Conservation (phyloP, 2,113 vertebrate genomes). For the Passer montanus region DNA sequence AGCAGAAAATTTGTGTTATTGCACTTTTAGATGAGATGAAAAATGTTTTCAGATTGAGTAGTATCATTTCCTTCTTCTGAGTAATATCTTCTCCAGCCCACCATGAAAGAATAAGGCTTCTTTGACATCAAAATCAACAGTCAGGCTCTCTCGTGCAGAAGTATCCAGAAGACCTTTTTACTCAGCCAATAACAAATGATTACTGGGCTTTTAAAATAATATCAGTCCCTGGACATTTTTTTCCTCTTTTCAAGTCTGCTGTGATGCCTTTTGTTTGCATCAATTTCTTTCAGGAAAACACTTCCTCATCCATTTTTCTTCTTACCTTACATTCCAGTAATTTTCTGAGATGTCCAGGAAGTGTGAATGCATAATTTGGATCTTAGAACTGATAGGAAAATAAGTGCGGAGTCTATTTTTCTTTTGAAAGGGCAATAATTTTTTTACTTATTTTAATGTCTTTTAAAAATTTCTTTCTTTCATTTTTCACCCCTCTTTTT, state of each 20-base stretch:
- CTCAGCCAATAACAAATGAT: not conserved
- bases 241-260: not conserved
- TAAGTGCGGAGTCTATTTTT: not conserved
- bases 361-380: rapidly evolving
- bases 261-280: not conserved
- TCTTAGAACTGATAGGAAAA: not conserved
- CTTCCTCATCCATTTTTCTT: not conserved
- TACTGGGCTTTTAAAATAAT: not conserved
- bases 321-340: not conserved
- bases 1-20: not conserved
- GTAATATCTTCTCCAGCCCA: not conserved
- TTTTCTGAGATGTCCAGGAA: not conserved
- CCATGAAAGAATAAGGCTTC: not conserved
- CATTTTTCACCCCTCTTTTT: rapidly evolving
- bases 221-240: not conserved
- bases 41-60: not conserved
- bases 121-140: not conserved
- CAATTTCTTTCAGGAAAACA: not conserved
- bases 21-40: not conserved
- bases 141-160: not conserved
- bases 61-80: not conserved
- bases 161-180: not conserved
- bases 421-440: not conserved
- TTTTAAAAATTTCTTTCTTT: not conserved
- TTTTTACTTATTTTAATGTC: not conserved